Percentiles rank a stretch among this genome's conserved stretches.
phyloP scores from a whole-genome alignment of 2,797 vertebrate species.

The Momotus momota region DNA sequence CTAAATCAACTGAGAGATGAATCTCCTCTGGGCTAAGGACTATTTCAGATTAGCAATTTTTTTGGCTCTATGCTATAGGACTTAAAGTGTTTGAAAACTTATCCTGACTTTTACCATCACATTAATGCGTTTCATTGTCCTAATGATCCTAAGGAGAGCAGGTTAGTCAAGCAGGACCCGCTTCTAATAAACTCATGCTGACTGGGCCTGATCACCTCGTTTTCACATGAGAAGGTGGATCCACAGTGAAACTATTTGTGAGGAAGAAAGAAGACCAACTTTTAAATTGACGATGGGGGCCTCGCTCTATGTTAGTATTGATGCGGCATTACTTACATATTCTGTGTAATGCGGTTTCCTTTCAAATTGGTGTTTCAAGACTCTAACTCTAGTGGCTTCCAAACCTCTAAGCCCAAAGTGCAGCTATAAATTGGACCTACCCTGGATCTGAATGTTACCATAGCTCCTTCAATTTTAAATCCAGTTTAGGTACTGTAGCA shows the following conservation, averaged over 20 bases:
- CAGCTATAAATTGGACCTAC: neutral
- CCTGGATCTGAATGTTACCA: neutral
- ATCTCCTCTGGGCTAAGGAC: too few species aligned
- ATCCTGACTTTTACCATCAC: neutral
- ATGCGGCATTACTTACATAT: neutral
- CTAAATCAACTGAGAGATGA: too few species aligned
- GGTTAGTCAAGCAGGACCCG: neutral
- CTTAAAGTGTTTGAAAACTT: too few species aligned
- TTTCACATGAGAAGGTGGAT: neutral
- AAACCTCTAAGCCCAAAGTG: neutral
- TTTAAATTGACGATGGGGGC: neutral
- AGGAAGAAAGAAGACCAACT: neutral
- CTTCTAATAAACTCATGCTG: neutral
- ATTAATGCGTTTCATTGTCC: neutral
- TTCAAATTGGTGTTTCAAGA: neutral
- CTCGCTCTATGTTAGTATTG: neutral
- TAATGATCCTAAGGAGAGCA: neutral
- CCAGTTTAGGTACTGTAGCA: neutral
- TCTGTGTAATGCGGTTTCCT: neutral
- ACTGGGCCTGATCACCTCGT: neutral
- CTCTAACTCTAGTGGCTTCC: neutral
- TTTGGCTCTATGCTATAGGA: too few species aligned
- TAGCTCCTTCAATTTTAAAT: slow-evolving; percentile 32
- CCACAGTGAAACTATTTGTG: neutral
- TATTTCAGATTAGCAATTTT: too few species aligned